Percentiles rank a stretch among this genome's conserved stretches.
Conservation (phyloP, 2,797 vertebrate species). For the Gorsachius magnificus region DNA sequence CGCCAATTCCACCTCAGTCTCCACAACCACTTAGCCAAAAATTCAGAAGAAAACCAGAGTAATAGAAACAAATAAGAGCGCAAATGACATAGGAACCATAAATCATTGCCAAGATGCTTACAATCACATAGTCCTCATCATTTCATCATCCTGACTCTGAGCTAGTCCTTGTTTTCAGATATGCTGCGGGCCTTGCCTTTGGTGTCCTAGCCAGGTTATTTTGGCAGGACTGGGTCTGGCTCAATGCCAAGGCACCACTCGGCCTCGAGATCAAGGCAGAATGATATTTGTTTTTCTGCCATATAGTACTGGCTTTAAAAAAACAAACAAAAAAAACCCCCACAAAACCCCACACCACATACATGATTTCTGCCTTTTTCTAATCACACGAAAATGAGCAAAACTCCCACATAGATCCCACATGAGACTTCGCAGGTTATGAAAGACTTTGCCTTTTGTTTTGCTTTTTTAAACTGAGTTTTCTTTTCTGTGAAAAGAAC, state of each 20-base stretch:
- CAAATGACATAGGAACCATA: background rate
- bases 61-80: background rate
- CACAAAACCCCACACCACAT: background rate
- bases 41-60: background rate
- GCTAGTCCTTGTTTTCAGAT: background rate
- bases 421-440: background rate
- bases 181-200: background rate
- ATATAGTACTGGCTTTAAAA: background rate
- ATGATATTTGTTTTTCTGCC: background rate
- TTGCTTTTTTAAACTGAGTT: background rate
- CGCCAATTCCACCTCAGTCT: background rate
- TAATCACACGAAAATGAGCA: background rate
- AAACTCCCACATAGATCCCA: background rate
- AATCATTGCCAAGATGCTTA: background rate
- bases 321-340: too few species aligned
- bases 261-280: slow-evolving; percentile 10
- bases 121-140: background rate
- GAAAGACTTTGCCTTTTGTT: background rate
- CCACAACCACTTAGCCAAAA: background rate
- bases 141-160: background rate
- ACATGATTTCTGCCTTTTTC: background rate
- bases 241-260: background rate
- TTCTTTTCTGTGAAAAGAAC: background rate
- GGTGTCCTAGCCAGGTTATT: slow-evolving; percentile 47
- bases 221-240: slow-evolving; percentile 38